Evolutionary conservation across 2,113 vertebrate species (phyloP).

Genomic region (Coregonus clupeaformis): DNA sequence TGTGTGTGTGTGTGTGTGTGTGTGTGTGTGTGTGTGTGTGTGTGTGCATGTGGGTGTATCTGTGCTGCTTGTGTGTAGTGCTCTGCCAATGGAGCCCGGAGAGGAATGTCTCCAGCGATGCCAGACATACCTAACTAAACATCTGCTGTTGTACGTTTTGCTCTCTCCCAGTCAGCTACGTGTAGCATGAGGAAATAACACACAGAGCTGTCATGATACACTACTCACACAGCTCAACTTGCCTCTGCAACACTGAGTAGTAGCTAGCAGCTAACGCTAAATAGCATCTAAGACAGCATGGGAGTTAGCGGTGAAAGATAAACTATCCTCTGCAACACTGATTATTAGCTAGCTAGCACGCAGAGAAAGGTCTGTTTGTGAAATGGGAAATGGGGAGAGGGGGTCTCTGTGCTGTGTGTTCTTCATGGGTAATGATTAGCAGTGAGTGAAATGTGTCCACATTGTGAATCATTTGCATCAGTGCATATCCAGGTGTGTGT

Average conservation of each 20-base stretch:
- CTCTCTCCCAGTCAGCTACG: constrained; percentile 22
- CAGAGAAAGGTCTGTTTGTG: too few relatives aligned
- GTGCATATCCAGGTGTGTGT: too few relatives aligned
- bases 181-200: constrained; percentile 23
- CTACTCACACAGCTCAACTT: neutral
- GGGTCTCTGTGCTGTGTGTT: too few relatives aligned
- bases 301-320: too few relatives aligned
- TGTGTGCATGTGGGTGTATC: constrained; percentile 3
- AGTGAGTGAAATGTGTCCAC: too few relatives aligned
- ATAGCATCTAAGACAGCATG: too few relatives aligned
- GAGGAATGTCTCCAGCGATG: constrained; percentile 40
- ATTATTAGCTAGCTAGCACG: too few relatives aligned
- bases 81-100: constrained; percentile 24
- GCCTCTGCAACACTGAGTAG: neutral
- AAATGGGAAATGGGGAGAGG: too few relatives aligned
- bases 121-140: constrained; percentile 31
- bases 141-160: constrained; percentile 38
- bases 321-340: too few relatives aligned
- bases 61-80: constrained; percentile 13
- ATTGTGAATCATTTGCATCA: too few relatives aligned
- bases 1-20: constrained; percentile 7
- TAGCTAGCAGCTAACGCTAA: neutral
- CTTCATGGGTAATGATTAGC: too few relatives aligned
- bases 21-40: constrained; percentile 5
- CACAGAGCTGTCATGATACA: neutral